These are phyloP conservation scores for Odontocerum albicorne DNA, from an alignment of 2,888 invertebrate genomes.

Conservation along the genomic window DNA sequence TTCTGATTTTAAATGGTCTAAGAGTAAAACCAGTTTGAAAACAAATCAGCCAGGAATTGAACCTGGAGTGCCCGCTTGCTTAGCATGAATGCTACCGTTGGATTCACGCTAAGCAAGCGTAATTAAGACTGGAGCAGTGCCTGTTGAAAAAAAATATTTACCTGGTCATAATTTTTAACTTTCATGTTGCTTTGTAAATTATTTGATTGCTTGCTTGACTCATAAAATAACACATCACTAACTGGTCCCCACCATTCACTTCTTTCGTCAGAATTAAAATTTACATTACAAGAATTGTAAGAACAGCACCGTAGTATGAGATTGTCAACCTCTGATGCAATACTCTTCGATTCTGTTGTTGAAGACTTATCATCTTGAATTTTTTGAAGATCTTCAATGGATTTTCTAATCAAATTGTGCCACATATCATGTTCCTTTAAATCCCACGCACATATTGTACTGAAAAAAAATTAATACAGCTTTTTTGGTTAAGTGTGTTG, in stretches of 20 bases:
- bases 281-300: constrained; percentile 11
- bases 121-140: too few species aligned
- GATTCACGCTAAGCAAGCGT: too few species aligned
- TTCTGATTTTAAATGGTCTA: too few species aligned
- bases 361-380: not conserved
- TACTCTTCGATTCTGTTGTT: not conserved
- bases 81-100: too few species aligned
- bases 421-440: constrained; percentile 27
- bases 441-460: constrained; percentile 29
- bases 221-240: constrained; percentile 24
- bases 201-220: constrained; percentile 4
- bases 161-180: constrained; percentile 34
- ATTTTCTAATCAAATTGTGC: constrained; percentile 8
- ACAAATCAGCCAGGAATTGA: too few species aligned
- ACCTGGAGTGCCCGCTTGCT: too few species aligned
- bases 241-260: constrained; percentile 17
- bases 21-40: too few species aligned
- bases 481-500: too few species aligned
- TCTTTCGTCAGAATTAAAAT: constrained; percentile 2
- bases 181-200: not conserved
- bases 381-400: not conserved
- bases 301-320: constrained; percentile 14
- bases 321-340: not conserved
- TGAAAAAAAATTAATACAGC: constrained; percentile 23
- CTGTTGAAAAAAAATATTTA: constrained; percentile 35